Evolutionary conservation across 1,140 invertebrate genomes (phyloP), one percentile per base, ranked within the genome.

Genomic region (Penaeus japonicus): DNA sequence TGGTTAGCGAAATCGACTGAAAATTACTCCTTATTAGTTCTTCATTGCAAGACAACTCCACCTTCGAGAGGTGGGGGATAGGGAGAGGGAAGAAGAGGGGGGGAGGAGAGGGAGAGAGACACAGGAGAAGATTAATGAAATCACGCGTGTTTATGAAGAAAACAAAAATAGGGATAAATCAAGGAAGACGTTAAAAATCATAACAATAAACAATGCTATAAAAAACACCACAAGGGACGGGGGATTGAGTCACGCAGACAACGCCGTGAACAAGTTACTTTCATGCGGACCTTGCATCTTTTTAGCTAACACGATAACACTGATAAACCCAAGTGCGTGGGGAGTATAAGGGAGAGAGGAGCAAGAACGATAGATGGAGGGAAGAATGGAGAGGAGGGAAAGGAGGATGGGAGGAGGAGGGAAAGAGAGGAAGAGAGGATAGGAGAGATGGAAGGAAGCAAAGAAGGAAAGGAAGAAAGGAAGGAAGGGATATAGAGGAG

Each of bases 301-400:
- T 79, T 10, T 24, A 24, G 30, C 7, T 22, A 79, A 79, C 4
- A n/a, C 27, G 27, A n/a, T 5, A 54, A 39, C 22, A 22, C 27
- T 79, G 77, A 39, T n/a, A 79, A 54, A 54, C 77, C 73, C 54
- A 62, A 84, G 73, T 65, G n/a, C n/a, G n/a, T n/a, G n/a, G n/a
- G n/a, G n/a, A n/a, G n/a, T n/a, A n/a, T n/a, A n/a, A n/a, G n/a
- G n/a, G n/a, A n/a, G n/a, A n/a, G n/a, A n/a, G n/a, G n/a, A n/a
- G n/a, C n/a, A n/a, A n/a, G n/a, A n/a, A n/a, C n/a, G 39, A 62
- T 4, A 24, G 55, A 1, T 39, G 81, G 54, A n/a, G 55, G 55
- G 55, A 54, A 7, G 32, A 10, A 47, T 10, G 39, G 24, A 84
- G 7, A 70, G 10, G 10, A 10, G 15, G 7, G 15, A 12, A 15